Evolutionary conservation across 2,888 invertebrate species (phyloP).

Genomic region (Lamproptera curius): DNA sequence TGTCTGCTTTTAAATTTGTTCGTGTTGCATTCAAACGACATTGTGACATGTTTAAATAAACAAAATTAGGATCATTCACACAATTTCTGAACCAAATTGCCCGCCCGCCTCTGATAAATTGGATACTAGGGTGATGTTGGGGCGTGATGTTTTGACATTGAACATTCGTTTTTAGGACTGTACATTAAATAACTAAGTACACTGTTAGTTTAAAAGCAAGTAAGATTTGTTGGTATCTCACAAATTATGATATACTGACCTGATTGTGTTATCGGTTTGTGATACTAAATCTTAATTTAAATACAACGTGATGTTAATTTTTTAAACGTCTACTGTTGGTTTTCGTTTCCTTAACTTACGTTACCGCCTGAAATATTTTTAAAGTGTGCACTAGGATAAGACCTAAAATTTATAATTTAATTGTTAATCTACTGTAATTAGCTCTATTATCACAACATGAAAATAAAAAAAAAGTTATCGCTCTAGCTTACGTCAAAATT

Average conservation of each 20-base stretch:
- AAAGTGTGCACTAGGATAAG: too few species aligned
- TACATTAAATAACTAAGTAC: conserved; percentile 18
- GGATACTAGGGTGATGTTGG: conserved; percentile 42
- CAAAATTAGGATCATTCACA: conserved; percentile 14
- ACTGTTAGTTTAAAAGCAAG: not conserved
- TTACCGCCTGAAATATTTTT: too few species aligned
- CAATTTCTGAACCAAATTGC: conserved; percentile 41
- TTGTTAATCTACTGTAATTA: too few species aligned
- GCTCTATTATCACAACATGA: too few species aligned
- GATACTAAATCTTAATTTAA: not conserved
- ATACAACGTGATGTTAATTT: not conserved
- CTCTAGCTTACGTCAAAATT: too few species aligned
- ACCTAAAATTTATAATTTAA: too few species aligned
- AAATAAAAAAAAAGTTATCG: too few species aligned
- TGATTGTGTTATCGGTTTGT: not conserved
- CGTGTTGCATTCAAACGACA: not conserved
- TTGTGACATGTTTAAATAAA: not conserved
- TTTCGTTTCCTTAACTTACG: too few species aligned
- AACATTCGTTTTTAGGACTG: conserved; percentile 54
- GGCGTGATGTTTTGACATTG: conserved; percentile 67
- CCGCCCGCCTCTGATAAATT: conserved; percentile 46
- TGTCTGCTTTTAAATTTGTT: too few species aligned
- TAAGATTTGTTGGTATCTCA: not conserved
- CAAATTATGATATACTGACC: conserved; percentile 31
- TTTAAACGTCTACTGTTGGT: not conserved